Evolutionary conservation across 2,113 vertebrate genomes (phyloP).

Genomic region (Chaetops frenatus): DNA sequence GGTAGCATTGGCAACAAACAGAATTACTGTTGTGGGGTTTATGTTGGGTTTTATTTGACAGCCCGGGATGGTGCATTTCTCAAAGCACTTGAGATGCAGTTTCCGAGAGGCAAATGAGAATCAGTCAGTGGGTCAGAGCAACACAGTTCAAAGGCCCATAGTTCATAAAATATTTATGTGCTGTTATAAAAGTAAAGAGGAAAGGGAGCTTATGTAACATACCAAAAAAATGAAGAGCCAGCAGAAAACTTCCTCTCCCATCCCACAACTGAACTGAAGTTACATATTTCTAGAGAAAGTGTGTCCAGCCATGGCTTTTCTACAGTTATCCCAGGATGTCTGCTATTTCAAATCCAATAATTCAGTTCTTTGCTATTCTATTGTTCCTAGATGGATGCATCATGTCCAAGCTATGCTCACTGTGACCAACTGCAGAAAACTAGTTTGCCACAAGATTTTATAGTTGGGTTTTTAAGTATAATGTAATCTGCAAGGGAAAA

Average conservation of each 20-base stretch:
- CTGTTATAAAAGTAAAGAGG: background rate
- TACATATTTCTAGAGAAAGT: background rate
- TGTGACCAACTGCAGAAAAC: background rate
- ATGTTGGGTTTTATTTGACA: background rate
- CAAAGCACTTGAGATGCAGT: background rate
- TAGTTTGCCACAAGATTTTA: background rate
- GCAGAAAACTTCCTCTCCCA: background rate
- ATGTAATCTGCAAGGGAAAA: background rate
- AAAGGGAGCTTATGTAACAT: background rate
- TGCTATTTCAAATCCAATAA: background rate
- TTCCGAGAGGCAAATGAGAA: background rate
- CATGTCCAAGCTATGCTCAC: background rate
- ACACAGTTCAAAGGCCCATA: background rate
- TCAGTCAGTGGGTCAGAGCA: background rate
- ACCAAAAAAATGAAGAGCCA: background rate
- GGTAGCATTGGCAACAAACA: background rate
- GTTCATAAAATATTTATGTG: constrained; percentile 15
- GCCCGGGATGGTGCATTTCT: background rate
- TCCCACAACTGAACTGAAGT: background rate
- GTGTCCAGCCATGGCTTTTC: background rate
- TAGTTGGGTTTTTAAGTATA: background rate
- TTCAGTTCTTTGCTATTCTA: background rate
- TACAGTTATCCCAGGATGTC: background rate
- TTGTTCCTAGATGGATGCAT: background rate
- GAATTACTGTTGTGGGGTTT: background rate